These are phyloP conservation scores for Petaurus breviceps DNA, from an alignment of 2,113 vertebrate species.

Conservation along the genomic window DNA sequence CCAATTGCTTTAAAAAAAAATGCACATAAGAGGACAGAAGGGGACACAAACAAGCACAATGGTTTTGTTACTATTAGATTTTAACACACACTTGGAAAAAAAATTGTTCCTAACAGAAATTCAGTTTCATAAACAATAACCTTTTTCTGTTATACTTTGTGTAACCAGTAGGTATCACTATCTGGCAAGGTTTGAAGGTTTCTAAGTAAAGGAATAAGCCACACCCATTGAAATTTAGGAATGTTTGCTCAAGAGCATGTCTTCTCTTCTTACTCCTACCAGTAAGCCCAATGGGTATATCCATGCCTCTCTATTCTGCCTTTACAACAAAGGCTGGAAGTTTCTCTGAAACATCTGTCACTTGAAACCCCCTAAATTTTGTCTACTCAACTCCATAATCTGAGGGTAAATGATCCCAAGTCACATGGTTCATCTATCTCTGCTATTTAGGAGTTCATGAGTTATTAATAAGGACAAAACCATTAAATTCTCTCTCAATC, in stretches of 20 bases:
- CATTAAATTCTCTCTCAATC: background rate
- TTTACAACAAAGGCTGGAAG: background rate
- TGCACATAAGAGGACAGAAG: background rate
- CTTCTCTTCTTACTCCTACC: no score
- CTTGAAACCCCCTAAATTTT: background rate
- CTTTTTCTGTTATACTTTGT: background rate
- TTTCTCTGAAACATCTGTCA: background rate
- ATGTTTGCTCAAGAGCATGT: no score
- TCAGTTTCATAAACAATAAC: background rate
- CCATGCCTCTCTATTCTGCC: background rate
- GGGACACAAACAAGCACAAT: background rate
- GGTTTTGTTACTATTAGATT: background rate
- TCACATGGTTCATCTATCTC: background rate
- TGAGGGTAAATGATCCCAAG: background rate
- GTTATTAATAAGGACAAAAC: background rate
- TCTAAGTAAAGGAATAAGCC: background rate
- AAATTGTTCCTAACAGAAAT: background rate
- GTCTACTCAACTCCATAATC: background rate
- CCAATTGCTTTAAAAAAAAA: no score
- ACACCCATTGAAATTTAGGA: no score
- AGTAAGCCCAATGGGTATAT: background rate
- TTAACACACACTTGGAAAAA: background rate
- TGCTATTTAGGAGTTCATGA: background rate
- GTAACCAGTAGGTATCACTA: background rate
- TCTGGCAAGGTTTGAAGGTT: background rate